Percentiles rank a stretch among this genome's conserved stretches.
These are phyloP conservation scores for Probosciger aterrimus DNA, from an alignment of 2,113 vertebrate genomes.

Conservation along the genomic window DNA sequence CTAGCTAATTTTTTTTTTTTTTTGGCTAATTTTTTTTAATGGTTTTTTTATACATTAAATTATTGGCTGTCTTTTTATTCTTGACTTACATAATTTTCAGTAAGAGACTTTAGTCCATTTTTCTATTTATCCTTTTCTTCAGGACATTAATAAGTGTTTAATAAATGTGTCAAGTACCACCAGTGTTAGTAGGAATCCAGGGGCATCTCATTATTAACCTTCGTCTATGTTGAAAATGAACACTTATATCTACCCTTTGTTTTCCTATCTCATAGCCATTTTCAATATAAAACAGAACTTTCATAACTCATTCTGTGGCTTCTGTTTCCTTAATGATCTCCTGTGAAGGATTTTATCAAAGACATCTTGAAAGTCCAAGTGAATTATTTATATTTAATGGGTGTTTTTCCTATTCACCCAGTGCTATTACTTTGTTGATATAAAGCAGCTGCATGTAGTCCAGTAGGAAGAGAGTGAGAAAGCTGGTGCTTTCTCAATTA, in stretches of 20 bases:
- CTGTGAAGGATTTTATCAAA: slow-evolving; percentile 32
- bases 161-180: slow-evolving; percentile 24
- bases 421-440: neutral
- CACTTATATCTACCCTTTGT: neutral
- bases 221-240: slow-evolving; percentile 15
- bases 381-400: slow-evolving; percentile 10
- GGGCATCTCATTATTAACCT: slow-evolving; percentile 44
- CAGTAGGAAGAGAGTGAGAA: neutral
- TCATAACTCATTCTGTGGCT: neutral
- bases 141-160: neutral
- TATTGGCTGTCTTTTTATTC: neutral
- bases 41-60: neutral
- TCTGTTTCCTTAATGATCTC: slow-evolving; percentile 6
- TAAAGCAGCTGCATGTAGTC: neutral
- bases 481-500: neutral
- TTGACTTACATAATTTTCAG: neutral
- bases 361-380: neutral
- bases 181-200: neutral
- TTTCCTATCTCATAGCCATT: neutral
- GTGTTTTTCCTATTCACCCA: neutral
- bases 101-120: neutral
- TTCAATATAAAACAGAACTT: slow-evolving; percentile 4
- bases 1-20: neutral
- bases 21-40: neutral
- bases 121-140: neutral